Base-by-base conservation (phyloP, 1,140 invertebrate species). In the Pogonus chalceus region DNA sequence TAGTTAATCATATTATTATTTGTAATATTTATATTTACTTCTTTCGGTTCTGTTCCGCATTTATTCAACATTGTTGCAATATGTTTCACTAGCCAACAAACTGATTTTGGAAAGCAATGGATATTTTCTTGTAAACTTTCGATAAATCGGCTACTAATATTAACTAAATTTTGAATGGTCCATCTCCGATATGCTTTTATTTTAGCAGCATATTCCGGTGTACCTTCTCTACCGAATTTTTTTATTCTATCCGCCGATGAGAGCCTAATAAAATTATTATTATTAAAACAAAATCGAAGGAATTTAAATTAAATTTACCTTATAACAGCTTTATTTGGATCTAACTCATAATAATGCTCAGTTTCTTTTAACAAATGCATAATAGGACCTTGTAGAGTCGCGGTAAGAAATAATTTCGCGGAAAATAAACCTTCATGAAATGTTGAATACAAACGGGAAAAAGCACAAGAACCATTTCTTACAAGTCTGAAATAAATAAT, bases 281-380 rank as follows among this genome's bases (percentile, higher is more conserved):
- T 31, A 31, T 31, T 4, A 14, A 31, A 7, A 7, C 26, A 14
- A 31, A 31, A 31, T 7, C 14, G 4, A 31, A 31, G 14, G 23
- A 50, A 46, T 18, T 39, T 20, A 51, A 20, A 53, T 1, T 52
- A 35, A n/a, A 56, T 53, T 57, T 58, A 79, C 76, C 79, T 76
- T 61, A 84, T 74, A 12, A 83, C 68, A 35, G 87, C 83, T 72
- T 94, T 96, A 55, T 89, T 83, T 0, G 92, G 88, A 72, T 98
- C 93, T 23, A 95, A 84, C 67, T 97, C 93, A 37, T 96, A 77
- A 71, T 91, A 93, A 66, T 86, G 84, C 66, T 97, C 92, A 66
- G 94, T 90, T 61, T 94, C 90, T 72, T 90, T 90, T 2, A 98
- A 74, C n/a, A 98, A 76, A 43, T 87, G 81, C 80, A 96, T 88